Evolutionary conservation across 2,113 vertebrate genomes (phyloP).

Genomic region (Danionella cerebrum): DNA sequence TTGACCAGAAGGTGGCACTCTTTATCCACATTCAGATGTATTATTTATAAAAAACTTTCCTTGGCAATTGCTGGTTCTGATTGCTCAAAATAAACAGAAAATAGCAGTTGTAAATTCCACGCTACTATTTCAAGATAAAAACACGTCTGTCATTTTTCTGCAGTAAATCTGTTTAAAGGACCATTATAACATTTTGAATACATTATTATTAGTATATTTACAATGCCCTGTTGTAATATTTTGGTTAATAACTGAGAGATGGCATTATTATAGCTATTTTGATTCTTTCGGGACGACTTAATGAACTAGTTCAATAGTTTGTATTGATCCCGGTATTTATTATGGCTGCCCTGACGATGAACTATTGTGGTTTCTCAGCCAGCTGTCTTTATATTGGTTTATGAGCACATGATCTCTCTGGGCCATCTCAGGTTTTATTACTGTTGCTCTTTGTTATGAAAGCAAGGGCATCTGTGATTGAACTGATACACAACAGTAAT

Average conservation of each 20-base stretch:
- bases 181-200: neutral
- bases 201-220: too few species aligned
- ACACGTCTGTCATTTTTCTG: too few species aligned
- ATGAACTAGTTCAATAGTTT: slow-evolving; percentile 13
- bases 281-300: neutral
- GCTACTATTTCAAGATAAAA: too few species aligned
- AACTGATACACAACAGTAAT: slow-evolving; percentile 24
- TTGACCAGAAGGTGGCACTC: slow-evolving; percentile 24
- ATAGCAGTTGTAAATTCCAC: neutral
- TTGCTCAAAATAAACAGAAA: neutral
- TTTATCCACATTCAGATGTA: neutral
- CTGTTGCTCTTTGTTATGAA: neutral
- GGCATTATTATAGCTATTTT: neutral
- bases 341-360: slow-evolving; percentile 8
- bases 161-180: too few species aligned
- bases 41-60: too few species aligned
- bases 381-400: neutral
- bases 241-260: neutral
- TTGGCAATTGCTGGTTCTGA: neutral
- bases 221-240: too few species aligned
- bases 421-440: neutral
- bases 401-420: neutral
- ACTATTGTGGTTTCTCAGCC: neutral
- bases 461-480: neutral
- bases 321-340: slow-evolving; percentile 9